Evolutionary conservation across 2,113 vertebrate genomes (phyloP), one percentile per base, ranked within the genome.

Genomic region (Osmerus eperlanus): DNA sequence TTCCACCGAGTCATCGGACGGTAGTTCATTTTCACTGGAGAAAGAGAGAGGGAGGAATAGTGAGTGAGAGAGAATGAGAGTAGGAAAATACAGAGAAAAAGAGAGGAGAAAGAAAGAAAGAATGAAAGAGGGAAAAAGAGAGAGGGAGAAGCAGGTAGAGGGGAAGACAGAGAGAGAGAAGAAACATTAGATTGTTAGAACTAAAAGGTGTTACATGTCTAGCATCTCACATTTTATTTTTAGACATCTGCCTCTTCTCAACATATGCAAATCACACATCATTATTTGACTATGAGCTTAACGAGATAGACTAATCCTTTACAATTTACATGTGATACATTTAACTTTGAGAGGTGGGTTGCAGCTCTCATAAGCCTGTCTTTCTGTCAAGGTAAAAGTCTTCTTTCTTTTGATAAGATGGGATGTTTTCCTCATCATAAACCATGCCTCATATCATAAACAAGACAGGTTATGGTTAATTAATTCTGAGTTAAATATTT

Each of bases 1-100:
- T 84, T 93, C 91, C 79, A 87, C 65, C 0, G 86, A 81, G 83
- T 93, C 90, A 69, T 83, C 89, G 62, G 87, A 85, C 53, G 92
- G 92, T 67, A 94, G 91, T 71, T 92, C 91, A 53, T 83, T 75
- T 74, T 86, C 76, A 78, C 92, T 94, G 81, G 66, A 72, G 65
- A 63, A 70, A 61, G 25, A 13, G 21, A 77, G 15, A 72, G 3
- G 51, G 32, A 72, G 16, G 12, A 41, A 29, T 12, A 41, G n/a
- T 8, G 59, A 19, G 56, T 2, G 13, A 3, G 62, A 36, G 36
- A 16, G 36, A 55, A 55, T 18, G 53, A 56, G n/a, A 56, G 15
- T 12, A 62, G 25, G 66, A 7, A 16, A 54, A 41, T 13, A 61
- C 19, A 61, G 11, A 12, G 21, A 23, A 21, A 12, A 12, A n/a